These are phyloP conservation scores for Heterodera schachtii DNA, from an alignment of 1,140 invertebrate genomes.

Conservation along the genomic window DNA sequence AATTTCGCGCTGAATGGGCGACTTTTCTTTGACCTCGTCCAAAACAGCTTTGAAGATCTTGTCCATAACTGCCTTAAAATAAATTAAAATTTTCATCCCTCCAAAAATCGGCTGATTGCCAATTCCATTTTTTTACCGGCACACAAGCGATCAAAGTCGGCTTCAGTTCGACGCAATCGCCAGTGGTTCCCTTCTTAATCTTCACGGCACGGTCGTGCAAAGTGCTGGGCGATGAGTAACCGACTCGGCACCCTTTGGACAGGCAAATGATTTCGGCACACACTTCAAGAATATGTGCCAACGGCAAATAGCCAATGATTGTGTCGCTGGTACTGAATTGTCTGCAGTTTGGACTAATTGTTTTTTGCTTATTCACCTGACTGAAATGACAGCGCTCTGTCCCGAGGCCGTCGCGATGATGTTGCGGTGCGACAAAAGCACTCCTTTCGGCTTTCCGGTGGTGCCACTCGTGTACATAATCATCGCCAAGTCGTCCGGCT, in stretches of 20 bases:
- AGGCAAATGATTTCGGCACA: constrained; percentile 70
- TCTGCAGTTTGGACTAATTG: too few species aligned
- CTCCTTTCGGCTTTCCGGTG: constrained; percentile 74
- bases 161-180: constrained; percentile 84
- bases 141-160: constrained; percentile 93
- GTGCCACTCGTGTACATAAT: constrained; percentile 96
- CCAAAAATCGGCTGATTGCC: not conserved
- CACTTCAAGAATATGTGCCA: constrained; percentile 95
- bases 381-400: constrained; percentile 76
- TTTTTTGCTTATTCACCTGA: constrained; percentile 59
- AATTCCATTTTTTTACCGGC: constrained; percentile 72
- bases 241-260: constrained; percentile 81
- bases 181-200: constrained; percentile 80
- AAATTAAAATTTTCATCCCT: constrained; percentile 6
- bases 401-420: constrained; percentile 84
- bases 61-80: constrained; percentile 65
- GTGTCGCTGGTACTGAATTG: constrained; percentile 71
- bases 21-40: constrained; percentile 64
- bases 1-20: constrained; percentile 60
- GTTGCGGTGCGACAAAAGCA: constrained; percentile 78
- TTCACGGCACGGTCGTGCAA: constrained; percentile 88
- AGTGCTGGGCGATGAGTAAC: constrained; percentile 91
- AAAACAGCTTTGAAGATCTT: constrained; percentile 66
- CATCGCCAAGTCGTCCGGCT: constrained; percentile 79
- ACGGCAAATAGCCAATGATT: constrained; percentile 89